Percentiles rank a stretch among this genome's conserved stretches.
phyloP scores from a whole-genome alignment of 2,113 vertebrate species.

The Corythoichthys intestinalis region DNA sequence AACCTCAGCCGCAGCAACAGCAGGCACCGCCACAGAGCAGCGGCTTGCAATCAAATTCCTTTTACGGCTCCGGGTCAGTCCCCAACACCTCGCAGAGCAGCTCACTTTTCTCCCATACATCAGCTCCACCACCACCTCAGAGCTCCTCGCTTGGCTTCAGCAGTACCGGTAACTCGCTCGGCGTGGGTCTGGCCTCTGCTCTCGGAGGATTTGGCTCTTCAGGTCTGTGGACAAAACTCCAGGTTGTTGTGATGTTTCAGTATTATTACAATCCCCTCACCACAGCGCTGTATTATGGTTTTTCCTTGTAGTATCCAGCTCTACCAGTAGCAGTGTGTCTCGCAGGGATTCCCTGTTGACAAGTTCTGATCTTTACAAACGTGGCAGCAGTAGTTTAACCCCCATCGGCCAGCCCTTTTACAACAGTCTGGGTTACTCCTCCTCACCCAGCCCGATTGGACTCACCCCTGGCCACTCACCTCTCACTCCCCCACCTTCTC shows the following conservation, averaged over 20 bases:
- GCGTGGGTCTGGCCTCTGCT: slow-evolving; percentile 89
- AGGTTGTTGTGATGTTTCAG: background rate
- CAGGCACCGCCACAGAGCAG: slow-evolving; percentile 82
- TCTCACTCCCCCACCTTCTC: slow-evolving; percentile 94
- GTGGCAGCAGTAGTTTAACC: slow-evolving; percentile 91
- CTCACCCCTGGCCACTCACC: slow-evolving; percentile 95
- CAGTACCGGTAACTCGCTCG: slow-evolving; percentile 82
- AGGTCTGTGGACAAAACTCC: slow-evolving; percentile 71
- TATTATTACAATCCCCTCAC: background rate
- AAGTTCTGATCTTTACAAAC: slow-evolving; percentile 95
- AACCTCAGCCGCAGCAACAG: slow-evolving; percentile 77
- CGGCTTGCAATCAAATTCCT: slow-evolving; percentile 87
- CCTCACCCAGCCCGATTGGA: slow-evolving; percentile 96
- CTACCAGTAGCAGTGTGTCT: slow-evolving; percentile 91
- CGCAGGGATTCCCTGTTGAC: slow-evolving; percentile 95
- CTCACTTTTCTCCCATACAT: slow-evolving; percentile 92
- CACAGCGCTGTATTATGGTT: background rate
- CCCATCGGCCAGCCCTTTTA: slow-evolving; percentile 96
- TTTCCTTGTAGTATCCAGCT: slow-evolving; percentile 87
- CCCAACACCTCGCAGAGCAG: slow-evolving; percentile 90
- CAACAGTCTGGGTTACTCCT: slow-evolving; percentile 97
- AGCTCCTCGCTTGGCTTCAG: slow-evolving; percentile 91
- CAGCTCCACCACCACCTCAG: slow-evolving; percentile 80
- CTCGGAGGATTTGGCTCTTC: slow-evolving; percentile 93
- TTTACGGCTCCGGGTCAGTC: slow-evolving; percentile 88